Percentiles rank a stretch among this genome's conserved stretches.
These are phyloP conservation scores for Conus betulinus DNA, from an alignment of 1,140 invertebrate genomes.

Conservation along the genomic window DNA sequence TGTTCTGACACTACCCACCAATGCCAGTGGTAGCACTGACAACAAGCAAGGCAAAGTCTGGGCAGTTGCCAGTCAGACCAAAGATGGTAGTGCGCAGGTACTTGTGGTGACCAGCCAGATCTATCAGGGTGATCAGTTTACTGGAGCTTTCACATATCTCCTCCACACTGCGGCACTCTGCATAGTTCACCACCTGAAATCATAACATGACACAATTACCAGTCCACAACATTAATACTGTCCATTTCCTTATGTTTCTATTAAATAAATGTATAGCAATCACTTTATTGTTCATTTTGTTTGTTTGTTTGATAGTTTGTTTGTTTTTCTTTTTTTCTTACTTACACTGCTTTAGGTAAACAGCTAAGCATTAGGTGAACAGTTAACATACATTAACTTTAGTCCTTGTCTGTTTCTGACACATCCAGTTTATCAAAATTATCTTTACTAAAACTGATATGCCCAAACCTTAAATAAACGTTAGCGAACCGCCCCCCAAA, in stretches of 20 bases:
- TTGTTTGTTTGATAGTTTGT: neutral
- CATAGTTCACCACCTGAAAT: conserved; percentile 86
- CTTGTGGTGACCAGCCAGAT: conserved; percentile 97
- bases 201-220: neutral
- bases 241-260: too few relatives aligned
- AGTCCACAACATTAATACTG: too few relatives aligned
- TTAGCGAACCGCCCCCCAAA: too few relatives aligned
- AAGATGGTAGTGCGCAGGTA: conserved; percentile 97
- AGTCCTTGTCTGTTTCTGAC: too few relatives aligned
- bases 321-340: neutral
- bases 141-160: conserved; percentile 84
- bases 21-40: conserved; percentile 80
- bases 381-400: too few relatives aligned
- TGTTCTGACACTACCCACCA: conserved; percentile 56
- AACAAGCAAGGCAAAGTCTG: conserved; percentile 96
- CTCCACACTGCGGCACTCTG: conserved; percentile 92
- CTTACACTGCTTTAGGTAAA: too few relatives aligned
- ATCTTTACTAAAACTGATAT: too few relatives aligned
- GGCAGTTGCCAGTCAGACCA: conserved; percentile 95
- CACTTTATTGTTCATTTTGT: neutral
- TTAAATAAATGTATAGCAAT: neutral
- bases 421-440: too few relatives aligned
- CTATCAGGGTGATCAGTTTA: conserved; percentile 90
- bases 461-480: too few relatives aligned
- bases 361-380: too few relatives aligned